phyloP scores from a whole-genome alignment of 2,113 vertebrate genomes.

The Raja brachyura region DNA sequence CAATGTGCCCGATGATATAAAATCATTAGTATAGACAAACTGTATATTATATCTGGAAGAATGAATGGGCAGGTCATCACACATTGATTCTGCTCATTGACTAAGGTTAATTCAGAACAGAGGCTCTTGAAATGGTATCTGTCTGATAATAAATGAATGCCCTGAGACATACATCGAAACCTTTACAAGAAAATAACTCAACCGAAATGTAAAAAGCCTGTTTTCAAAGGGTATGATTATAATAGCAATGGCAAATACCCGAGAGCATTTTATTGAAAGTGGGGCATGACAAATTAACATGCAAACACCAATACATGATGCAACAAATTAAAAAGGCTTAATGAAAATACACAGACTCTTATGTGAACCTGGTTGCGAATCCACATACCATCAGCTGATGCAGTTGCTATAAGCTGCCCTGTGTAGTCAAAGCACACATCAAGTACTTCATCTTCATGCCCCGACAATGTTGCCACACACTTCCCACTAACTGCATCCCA shows the following conservation, averaged over 20 bases:
- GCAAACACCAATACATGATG: background rate
- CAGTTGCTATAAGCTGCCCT: constrained; percentile 77
- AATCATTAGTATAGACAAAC: background rate
- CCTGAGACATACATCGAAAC: background rate
- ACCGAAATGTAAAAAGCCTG: background rate
- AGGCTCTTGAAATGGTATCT: background rate
- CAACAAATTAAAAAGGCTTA: background rate
- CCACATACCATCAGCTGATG: constrained; percentile 80
- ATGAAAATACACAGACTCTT: background rate
- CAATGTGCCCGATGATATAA: background rate
- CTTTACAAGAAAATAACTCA: background rate
- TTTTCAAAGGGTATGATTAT: background rate
- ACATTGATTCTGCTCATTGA: background rate
- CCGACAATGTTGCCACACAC: constrained; percentile 68
- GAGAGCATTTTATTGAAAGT: background rate
- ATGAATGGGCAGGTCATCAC: background rate
- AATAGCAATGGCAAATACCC: background rate
- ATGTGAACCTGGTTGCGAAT: background rate
- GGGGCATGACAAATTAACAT: background rate
- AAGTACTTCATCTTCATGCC: constrained; percentile 77
- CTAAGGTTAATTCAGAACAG: background rate
- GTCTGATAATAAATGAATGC: background rate
- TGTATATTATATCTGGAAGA: background rate
- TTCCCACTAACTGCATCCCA: constrained; percentile 72
- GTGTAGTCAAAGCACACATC: constrained; percentile 87